Base-by-base conservation (phyloP, 2,888 invertebrate genomes). In the Agonopterix alstromeriana region DNA sequence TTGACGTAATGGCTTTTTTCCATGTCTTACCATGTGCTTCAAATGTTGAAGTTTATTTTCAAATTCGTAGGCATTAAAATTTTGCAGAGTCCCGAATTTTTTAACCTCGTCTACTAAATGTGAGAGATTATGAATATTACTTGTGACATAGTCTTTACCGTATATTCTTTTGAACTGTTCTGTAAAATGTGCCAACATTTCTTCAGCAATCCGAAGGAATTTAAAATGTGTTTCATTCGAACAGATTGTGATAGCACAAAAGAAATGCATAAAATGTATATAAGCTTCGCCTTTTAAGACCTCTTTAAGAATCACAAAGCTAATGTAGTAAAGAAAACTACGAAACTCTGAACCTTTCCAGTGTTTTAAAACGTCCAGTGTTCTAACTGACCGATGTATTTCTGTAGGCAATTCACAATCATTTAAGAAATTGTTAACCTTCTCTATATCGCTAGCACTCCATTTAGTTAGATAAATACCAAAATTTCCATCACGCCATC, bases 401-500 rank as follows among this genome's bases (percentile, higher is more conserved):
- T 58, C 57, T 7, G 36, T 46, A 1, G 53, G 56, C 48, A 50
- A 42, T 43, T 49, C 45, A 40, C 52, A 45, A 1, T 36, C 40
- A 0, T 0, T 9, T 11, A 54, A 47, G 47, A 58, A 58, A 10
- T 1, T 17, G 0, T 36, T 46, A 4, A 57, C 55, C 2, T 7
- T 55, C 5, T 50, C 10, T 8, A 53, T 57, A 10, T 36, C 36
- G 2, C 7, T 17, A 11, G 50, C 40, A 9, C 52, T 11, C 59
- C 57, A 58, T 43, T 61, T 60, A 0, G 58, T 55, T 9, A 48
- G 2, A 17, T 51, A 44, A 5, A 43, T 53, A 8, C 49, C 52
- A 46, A 60, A 60, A 36, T 58, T 57, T 0, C 55, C 61, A 48
- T 60, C 56, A 3, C 56, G 35, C 58, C 60, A 61, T 2, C 60